Evolutionary conservation across 1,140 invertebrate species (phyloP).

Genomic region (Leguminivora glycinivorella): DNA sequence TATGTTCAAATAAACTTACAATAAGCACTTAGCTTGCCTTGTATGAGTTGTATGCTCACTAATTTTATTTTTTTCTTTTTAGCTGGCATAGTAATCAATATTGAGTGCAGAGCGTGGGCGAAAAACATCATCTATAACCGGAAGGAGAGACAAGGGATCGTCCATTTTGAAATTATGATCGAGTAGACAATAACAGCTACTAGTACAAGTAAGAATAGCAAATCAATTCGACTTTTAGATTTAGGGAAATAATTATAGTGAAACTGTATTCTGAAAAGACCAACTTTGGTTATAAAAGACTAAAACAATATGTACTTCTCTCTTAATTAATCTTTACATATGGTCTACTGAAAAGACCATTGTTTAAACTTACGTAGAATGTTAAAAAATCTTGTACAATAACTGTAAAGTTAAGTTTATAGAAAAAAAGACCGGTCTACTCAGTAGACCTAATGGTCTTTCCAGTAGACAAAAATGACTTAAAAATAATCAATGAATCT

Average conservation of each 20-base stretch:
- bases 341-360: conserved; percentile 12
- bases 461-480: conserved; percentile 34
- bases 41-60: too few species aligned
- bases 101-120: conserved; percentile 95
- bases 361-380: neutral
- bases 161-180: conserved; percentile 94
- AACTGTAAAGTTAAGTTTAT: too few species aligned
- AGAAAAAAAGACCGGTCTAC: conserved; percentile 31
- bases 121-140: conserved; percentile 90
- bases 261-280: neutral
- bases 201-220: conserved; percentile 23
- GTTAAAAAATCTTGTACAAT: neutral
- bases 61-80: conserved; percentile 55
- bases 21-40: too few species aligned
- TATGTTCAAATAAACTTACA: too few species aligned
- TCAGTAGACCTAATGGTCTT: conserved; percentile 38
- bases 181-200: conserved; percentile 81
- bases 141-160: conserved; percentile 88
- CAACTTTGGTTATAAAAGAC: neutral
- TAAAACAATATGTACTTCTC: neutral
- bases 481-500: neutral
- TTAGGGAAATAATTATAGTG: neutral
- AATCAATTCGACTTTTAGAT: neutral
- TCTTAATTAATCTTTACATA: neutral
- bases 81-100: conserved; percentile 92